Conservation (phyloP, 2,888 invertebrate species). For the Pomacea canaliculata region DNA sequence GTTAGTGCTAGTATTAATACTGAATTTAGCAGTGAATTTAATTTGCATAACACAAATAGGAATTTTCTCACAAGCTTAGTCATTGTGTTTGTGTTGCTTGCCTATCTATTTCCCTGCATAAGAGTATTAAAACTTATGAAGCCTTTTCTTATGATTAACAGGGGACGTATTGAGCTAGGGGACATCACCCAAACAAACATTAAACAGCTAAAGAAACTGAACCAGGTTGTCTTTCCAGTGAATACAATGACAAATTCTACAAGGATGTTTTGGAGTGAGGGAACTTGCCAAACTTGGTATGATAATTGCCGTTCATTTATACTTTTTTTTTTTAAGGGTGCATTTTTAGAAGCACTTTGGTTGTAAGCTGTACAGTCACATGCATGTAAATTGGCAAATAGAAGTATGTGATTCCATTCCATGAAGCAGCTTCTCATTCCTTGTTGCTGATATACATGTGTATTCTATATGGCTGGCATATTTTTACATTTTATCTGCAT, state of each 20-base stretch:
- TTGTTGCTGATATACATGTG: too few species aligned
- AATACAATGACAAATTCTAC: conserved; percentile 99
- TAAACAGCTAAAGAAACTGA: conserved; percentile 94
- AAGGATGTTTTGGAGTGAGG: conserved; percentile 97
- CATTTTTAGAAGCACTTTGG: neutral
- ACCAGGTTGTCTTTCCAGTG: conserved; percentile 95
- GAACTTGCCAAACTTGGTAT: conserved; percentile 90
- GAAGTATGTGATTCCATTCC: neutral
- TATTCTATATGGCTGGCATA: too few species aligned
- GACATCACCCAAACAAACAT: conserved; percentile 99
- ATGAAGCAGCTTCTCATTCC: too few species aligned
- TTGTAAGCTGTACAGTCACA: neutral
- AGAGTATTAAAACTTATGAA: too few species aligned
- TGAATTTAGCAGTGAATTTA: too few species aligned
- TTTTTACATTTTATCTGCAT: too few species aligned
- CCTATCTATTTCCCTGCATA: too few species aligned
- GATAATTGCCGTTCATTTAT: conserved; percentile 19
- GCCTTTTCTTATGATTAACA: conserved; percentile 27
- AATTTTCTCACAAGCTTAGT: too few species aligned
- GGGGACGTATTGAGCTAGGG: conserved; percentile 87
- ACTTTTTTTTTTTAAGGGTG: neutral
- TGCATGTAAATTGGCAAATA: neutral
- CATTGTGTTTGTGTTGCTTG: too few species aligned
- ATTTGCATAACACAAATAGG: too few species aligned
- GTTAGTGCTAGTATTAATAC: too few species aligned